These are phyloP conservation scores for Enteromius argenteus DNA, from an alignment of 2,797 vertebrate species.

Conservation along the genomic window DNA sequence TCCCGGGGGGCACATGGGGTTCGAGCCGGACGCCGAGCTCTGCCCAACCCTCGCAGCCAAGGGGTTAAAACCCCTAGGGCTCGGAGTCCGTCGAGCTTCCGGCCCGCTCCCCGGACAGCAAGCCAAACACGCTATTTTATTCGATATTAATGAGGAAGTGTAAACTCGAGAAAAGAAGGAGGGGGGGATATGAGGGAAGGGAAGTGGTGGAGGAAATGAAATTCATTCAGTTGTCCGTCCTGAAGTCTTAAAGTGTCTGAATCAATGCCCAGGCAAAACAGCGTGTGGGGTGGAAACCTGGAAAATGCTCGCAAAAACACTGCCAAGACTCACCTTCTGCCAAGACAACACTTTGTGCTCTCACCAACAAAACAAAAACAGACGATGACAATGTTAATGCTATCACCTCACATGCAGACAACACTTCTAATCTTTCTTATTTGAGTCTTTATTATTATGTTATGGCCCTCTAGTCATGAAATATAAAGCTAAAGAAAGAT, in stretches of 20 bases:
- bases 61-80: too few relatives aligned
- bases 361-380: conserved; percentile 27
- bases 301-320: conserved; percentile 15
- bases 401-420: not conserved
- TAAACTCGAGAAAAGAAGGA: not conserved
- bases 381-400: not conserved
- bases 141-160: too few relatives aligned
- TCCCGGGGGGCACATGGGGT: too few relatives aligned
- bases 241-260: conserved; percentile 52
- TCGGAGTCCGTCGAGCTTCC: too few relatives aligned
- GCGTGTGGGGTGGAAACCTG: conserved; percentile 35
- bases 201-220: conserved; percentile 68
- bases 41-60: too few relatives aligned
- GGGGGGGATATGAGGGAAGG: conserved; percentile 55
- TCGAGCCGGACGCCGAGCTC: too few relatives aligned
- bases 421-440: not conserved
- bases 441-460: not conserved
- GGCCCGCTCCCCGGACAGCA: too few relatives aligned
- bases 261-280: conserved; percentile 51
- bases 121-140: too few relatives aligned
- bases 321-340: conserved; percentile 15
- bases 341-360: conserved; percentile 35
- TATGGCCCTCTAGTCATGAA: not conserved
- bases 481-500: not conserved
- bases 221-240: conserved; percentile 60